A percentile compares a stretch with the other conserved stretches of the same genome.
Conservation (phyloP, 2,113 vertebrate species). For the Tretioscincus oriximinensis region DNA sequence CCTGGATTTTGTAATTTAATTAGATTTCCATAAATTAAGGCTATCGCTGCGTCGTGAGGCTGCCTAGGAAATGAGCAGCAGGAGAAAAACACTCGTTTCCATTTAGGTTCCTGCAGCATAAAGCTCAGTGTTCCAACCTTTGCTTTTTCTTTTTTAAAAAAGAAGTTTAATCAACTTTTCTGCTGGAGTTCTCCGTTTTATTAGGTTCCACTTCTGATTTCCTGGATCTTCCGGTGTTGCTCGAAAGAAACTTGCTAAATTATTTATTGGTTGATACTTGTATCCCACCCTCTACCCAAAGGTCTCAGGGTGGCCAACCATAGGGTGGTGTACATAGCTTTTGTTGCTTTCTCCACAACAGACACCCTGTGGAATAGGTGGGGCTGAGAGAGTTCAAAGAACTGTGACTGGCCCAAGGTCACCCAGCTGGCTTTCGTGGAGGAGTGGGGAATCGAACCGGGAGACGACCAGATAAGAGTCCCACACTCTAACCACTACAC, state of each 20-base stretch:
- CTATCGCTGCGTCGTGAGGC: constrained; percentile 25
- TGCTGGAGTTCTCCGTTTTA: constrained; percentile 36
- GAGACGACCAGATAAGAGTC: too few relatives aligned
- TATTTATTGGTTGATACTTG: too few relatives aligned
- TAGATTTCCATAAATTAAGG: neutral
- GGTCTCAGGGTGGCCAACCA: too few relatives aligned
- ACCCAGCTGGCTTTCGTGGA: too few relatives aligned
- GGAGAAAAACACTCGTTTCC: constrained; percentile 23
- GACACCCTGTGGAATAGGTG: too few relatives aligned
- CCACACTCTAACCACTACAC: too few relatives aligned
- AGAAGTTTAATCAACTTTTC: constrained; percentile 57
- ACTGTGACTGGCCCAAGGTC: too few relatives aligned
- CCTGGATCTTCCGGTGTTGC: constrained; percentile 41
- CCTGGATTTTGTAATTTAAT: neutral
- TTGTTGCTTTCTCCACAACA: too few relatives aligned
- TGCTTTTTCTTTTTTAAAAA: constrained; percentile 27
- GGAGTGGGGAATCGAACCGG: too few relatives aligned
- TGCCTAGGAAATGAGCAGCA: constrained; percentile 38
- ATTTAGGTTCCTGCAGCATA: neutral
- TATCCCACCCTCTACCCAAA: too few relatives aligned
- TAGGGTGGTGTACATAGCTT: too few relatives aligned
- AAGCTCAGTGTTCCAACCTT: constrained; percentile 51
- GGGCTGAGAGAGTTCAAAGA: too few relatives aligned
- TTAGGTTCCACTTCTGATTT: constrained; percentile 52
- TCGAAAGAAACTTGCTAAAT: constrained; percentile 42